Evolutionary conservation across 2,113 vertebrate genomes (phyloP), one percentile per base, ranked within the genome.

Genomic region (Regulus satrapa): DNA sequence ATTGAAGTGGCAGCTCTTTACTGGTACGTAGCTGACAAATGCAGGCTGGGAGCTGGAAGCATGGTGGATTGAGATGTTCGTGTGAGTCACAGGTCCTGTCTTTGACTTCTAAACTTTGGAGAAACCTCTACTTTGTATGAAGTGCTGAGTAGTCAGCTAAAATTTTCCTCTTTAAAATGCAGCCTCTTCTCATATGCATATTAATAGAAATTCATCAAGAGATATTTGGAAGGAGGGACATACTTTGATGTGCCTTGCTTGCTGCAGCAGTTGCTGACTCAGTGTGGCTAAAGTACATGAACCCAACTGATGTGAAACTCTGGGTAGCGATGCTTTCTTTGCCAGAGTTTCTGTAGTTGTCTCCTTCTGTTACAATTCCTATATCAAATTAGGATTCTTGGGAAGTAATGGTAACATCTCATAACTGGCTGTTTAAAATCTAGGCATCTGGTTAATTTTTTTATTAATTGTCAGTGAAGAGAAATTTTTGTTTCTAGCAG

Each of bases 251-350:
- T 67, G 23, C 46, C 1, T 8, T 56, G 32, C 46, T 77, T 88
- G 48, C 71, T 79, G 43, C 41, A n/a, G 15, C 32, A 23, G 49
- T 80, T 76, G 51, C 31, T 79, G 48, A 54, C 38, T 73, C 45
- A 7, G 31, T 55, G 61, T 28, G 31, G 63, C 68, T 67, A 29
- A 76, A 40, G 36, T 52, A 4, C 0, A 0, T 56, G 61, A 72
- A 55, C 31, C 18, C 5, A 0, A 2, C 21, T 49, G 58, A 36
- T 0, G 14, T 21, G 18, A 59, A 43, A 13, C 23, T n/a, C 28
- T 58, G 28, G 15, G 8, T 61, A 40, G 43, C 0, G 0, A 6
- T 71, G 38, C 34, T 75, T 62, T 52, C 17, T 76, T 77, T 61
- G 19, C 32, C 6, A 2, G 31, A 54, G 20, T 46, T 81, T 41